These are phyloP conservation scores for Glyptemys insculpta DNA, from an alignment of 2,797 vertebrate genomes.

Conservation along the genomic window DNA sequence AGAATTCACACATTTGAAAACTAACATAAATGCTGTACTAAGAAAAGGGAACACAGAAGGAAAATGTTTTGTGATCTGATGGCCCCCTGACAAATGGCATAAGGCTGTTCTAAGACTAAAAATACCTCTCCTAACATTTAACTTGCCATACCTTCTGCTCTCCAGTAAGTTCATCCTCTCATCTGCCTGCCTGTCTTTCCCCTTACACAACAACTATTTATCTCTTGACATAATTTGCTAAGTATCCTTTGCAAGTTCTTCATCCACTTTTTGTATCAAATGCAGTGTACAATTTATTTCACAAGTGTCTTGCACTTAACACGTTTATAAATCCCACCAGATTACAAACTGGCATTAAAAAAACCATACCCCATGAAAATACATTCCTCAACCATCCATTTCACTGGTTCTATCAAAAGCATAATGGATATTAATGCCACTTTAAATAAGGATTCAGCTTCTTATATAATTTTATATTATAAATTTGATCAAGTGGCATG, in stretches of 20 bases:
- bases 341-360: neutral
- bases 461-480: conserved; percentile 33
- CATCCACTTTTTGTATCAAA: neutral
- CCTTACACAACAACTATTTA: neutral
- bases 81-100: conserved; percentile 35
- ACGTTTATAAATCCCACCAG: neutral
- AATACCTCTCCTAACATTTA: neutral
- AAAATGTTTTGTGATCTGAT: conserved; percentile 30
- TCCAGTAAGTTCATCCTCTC: neutral
- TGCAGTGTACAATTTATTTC: conserved; percentile 9
- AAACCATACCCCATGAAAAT: neutral
- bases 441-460: conserved; percentile 37
- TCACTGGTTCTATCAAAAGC: conserved; percentile 41
- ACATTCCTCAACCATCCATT: neutral
- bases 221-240: neutral
- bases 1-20: neutral
- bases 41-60: neutral
- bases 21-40: neutral
- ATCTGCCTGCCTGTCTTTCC: neutral
- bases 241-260: neutral
- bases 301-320: neutral
- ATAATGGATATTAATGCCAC: neutral
- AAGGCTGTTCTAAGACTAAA: neutral
- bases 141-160: neutral
- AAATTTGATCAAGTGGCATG: conserved; percentile 55